Conservation (phyloP, 2,113 vertebrate species). For the Zootoca vivipara region DNA sequence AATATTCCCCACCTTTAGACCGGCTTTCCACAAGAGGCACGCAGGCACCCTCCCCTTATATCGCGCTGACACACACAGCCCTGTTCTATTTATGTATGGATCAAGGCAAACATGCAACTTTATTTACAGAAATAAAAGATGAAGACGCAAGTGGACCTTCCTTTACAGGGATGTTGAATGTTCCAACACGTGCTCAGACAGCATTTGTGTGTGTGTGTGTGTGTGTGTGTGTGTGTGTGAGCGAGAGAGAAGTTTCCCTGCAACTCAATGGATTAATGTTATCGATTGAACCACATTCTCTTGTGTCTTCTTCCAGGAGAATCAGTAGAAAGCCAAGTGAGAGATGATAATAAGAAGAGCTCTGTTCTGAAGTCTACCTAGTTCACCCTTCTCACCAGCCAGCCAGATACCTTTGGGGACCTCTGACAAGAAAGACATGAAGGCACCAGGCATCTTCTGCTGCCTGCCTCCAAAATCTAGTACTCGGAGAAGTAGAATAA, state of each 20-base stretch:
- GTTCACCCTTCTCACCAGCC: background rate
- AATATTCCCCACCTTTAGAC: background rate
- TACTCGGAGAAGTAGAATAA: too few relatives aligned
- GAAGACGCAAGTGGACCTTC: background rate
- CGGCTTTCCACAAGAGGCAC: background rate
- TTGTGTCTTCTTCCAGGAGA: too few relatives aligned
- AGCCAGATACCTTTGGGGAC: background rate
- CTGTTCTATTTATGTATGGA: background rate
- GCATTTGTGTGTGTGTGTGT: background rate
- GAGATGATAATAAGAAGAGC: background rate
- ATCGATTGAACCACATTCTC: background rate
- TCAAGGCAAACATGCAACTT: background rate
- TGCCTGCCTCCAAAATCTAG: background rate
- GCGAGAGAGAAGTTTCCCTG: background rate
- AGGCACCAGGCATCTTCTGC: background rate
- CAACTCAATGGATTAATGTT: background rate
- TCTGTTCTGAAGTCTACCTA: background rate
- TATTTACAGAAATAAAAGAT: background rate
- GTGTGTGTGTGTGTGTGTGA: background rate
- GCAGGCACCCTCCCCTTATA: background rate
- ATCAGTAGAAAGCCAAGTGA: background rate
- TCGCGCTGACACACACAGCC: too few relatives aligned
- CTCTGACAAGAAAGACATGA: background rate
- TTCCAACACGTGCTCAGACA: background rate
- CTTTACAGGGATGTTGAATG: background rate